These are phyloP conservation scores for Riparia riparia DNA, from an alignment of 2,113 vertebrate species.

Conservation along the genomic window DNA sequence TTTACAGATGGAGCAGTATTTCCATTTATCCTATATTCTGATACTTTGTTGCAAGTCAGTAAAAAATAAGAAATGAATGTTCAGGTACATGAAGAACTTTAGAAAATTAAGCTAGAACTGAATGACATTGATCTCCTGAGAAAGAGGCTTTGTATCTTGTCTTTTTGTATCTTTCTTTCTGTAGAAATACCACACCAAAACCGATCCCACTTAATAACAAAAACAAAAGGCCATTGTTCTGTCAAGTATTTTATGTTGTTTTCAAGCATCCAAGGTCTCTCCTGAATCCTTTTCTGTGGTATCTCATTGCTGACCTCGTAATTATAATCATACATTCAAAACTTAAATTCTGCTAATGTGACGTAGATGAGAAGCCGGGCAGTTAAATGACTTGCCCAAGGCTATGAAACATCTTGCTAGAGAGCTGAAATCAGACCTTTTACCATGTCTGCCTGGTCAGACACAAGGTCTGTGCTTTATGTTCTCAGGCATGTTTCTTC, in stretches of 20 bases:
- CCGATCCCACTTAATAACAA: not conserved
- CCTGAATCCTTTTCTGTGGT: not conserved
- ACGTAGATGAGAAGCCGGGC: not conserved
- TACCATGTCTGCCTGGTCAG: not conserved
- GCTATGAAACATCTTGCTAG: not conserved
- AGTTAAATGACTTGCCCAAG: conserved; percentile 3
- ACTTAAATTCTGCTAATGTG: not conserved
- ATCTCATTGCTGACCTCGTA: not conserved
- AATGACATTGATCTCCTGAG: not conserved
- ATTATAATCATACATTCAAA: not conserved
- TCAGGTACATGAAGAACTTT: not conserved
- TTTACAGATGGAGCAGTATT: not conserved
- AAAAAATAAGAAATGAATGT: not conserved
- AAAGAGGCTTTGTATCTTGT: not conserved
- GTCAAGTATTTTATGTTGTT: not conserved
- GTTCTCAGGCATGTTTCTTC: conserved; percentile 48
- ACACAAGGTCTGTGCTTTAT: conserved; percentile 4
- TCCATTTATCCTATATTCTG: not conserved
- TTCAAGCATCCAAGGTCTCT: not conserved
- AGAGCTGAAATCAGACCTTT: conserved; percentile 41
- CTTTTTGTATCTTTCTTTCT: not conserved
- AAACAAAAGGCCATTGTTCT: not conserved
- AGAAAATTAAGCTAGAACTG: not conserved
- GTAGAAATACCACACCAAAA: not conserved
- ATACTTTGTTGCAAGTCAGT: not conserved